Evolutionary conservation across 2,888 invertebrate species (phyloP).

Genomic region (Spilosoma lubricipeda): DNA sequence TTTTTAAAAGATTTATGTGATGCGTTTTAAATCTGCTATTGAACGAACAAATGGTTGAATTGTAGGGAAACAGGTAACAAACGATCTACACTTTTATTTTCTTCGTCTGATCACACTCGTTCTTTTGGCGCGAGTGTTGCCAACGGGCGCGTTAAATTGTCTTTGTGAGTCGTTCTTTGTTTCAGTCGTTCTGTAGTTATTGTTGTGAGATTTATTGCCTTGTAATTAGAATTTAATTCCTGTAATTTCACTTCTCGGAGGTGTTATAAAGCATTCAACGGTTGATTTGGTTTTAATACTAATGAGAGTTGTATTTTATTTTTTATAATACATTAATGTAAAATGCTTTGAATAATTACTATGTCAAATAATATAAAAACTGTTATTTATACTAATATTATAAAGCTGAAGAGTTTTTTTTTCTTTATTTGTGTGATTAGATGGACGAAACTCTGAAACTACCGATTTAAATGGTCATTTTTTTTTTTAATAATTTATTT

Average conservation of each 20-base stretch:
- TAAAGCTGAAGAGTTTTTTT: no score
- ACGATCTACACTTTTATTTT: conserved; percentile 59
- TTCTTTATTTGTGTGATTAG: no score
- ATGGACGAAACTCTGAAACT: no score
- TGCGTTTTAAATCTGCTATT: conserved; percentile 78
- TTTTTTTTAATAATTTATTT: no score
- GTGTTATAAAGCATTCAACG: neutral
- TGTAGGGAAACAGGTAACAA: conserved; percentile 67
- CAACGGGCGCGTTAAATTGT: conserved; percentile 51
- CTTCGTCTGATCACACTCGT: conserved; percentile 57
- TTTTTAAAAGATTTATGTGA: conserved; percentile 76
- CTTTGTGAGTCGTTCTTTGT: conserved; percentile 48
- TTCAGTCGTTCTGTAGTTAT: conserved; percentile 36
- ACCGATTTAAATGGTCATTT: no score
- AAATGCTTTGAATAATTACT: no score
- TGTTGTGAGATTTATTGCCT: conserved; percentile 44
- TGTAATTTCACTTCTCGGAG: neutral
- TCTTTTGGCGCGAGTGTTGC: conserved; percentile 47
- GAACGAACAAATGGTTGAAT: conserved; percentile 73
- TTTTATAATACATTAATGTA: neutral
- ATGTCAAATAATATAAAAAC: neutral
- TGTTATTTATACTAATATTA: no score
- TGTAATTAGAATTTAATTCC: conserved; percentile 17
- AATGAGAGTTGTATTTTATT: neutral
- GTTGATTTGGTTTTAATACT: neutral